Base-by-base conservation (phyloP, 1,140 invertebrate genomes). In the Brachionus rubens region DNA sequence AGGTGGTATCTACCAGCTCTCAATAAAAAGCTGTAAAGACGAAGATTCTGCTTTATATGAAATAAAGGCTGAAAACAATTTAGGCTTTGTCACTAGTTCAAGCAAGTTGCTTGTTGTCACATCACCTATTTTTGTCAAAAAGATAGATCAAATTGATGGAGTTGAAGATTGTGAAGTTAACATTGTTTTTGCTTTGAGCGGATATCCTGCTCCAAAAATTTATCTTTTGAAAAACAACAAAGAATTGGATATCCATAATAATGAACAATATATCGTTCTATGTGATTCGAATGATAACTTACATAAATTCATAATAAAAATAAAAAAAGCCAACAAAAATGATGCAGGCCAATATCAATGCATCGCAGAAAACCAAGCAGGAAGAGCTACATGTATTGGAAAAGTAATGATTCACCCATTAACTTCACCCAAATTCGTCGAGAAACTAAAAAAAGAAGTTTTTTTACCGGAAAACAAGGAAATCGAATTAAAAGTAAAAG, bases 261-360 rank as follows among this genome's bases (percentile, higher is more conserved):
- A n/a, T n/a, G n/a, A n/a, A n/a, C n/a, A n/a, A n/a, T n/a, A n/a
- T n/a, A n/a, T n/a, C 19, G 28, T 14, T 4, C 7, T 19, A 3
- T 26, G 33, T 2, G 16, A 28, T 3, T 3, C 6, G 21, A n/a
- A 56, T 28, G 59, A 12, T 21, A 40, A 65, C 14, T 6, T 1
- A 65, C 33, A 19, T 14, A 19, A 21, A 9, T 16, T 14, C 7
- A 36, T n/a, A 33, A 78, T 76, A 82, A 80, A 95, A 1, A 94
- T 98, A 77, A 88, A 89, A 0, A 89, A 93, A 77, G 92, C 95
- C 0, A 88, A 87, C 67, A 87, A 88, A 26, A 81, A 86, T 12
- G 95, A 98, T 84, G 91, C 90, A 40, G 96, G 95, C 9, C 87
- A 87, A 21, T 99, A 98, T 85, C 89, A 90, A 56, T 95, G 92